These are phyloP conservation scores for Lasioglossum vierecki DNA, from an alignment of 2,888 invertebrate genomes.

Conservation along the genomic window DNA sequence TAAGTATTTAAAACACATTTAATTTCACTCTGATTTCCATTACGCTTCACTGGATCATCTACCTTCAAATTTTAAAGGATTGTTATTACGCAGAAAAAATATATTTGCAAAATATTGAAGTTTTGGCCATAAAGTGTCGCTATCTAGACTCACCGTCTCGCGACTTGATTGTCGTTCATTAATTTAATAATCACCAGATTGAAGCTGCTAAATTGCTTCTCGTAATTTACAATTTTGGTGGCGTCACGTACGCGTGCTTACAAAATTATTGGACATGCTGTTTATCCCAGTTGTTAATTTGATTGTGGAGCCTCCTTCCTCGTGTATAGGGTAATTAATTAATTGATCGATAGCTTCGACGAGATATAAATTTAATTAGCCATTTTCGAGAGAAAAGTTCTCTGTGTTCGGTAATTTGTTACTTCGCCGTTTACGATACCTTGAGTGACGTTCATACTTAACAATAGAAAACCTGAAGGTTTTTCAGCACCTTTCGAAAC, in stretches of 20 bases:
- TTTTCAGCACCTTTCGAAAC: not conserved
- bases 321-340: not conserved
- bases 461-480: not conserved
- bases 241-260: not conserved
- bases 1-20: not conserved
- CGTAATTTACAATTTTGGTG: not conserved
- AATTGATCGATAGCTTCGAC: not conserved
- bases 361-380: not conserved
- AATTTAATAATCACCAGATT: slow-evolving; percentile 39
- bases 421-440: not conserved
- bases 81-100: not conserved
- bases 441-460: not conserved
- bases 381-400: not conserved
- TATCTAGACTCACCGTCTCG: not conserved
- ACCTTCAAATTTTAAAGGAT: not conserved
- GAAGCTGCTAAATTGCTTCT: slow-evolving; percentile 30
- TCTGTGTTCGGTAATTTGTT: not conserved
- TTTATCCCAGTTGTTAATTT: slow-evolving; percentile 1
- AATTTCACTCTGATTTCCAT: not conserved
- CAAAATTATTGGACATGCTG: not conserved
- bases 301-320: not conserved
- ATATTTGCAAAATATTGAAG: not conserved
- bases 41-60: not conserved
- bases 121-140: not conserved
- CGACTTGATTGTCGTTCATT: slow-evolving; percentile 15